These are phyloP conservation scores for Falco peregrinus DNA, from an alignment of 2,797 vertebrate species.

Conservation along the genomic window DNA sequence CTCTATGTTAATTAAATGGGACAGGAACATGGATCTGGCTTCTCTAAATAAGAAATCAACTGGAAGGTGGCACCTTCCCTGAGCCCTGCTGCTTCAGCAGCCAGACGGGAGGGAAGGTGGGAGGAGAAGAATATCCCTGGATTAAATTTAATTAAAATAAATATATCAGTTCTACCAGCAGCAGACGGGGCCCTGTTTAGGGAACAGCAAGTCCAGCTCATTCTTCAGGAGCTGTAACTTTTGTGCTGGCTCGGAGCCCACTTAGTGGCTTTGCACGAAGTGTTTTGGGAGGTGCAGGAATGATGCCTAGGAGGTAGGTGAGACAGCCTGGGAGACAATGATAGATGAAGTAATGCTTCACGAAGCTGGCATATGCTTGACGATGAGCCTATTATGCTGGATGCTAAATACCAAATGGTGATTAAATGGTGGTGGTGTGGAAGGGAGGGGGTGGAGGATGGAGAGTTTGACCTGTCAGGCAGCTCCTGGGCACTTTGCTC, in stretches of 20 bases:
- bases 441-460: neutral
- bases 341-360: conserved; percentile 50
- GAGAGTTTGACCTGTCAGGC: neutral
- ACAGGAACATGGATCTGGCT: conserved; percentile 46
- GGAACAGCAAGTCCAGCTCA: neutral
- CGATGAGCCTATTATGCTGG: neutral
- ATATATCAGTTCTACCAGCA: neutral
- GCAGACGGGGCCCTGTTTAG: neutral
- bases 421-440: neutral
- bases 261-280: neutral
- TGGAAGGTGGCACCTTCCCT: conserved; percentile 50
- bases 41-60: conserved; percentile 41
- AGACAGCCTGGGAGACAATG: conserved; percentile 35
- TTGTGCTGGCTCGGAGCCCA: neutral
- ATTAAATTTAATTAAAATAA: conserved; percentile 58
- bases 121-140: neutral
- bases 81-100: conserved; percentile 10
- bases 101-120: neutral
- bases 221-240: neutral
- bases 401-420: conserved; percentile 7
- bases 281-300: neutral
- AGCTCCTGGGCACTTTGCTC: neutral
- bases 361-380: neutral
- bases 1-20: conserved; percentile 40
- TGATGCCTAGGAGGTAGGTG: neutral